phyloP scores from a whole-genome alignment of 1,140 invertebrate species.

The Drosophila azteca region DNA sequence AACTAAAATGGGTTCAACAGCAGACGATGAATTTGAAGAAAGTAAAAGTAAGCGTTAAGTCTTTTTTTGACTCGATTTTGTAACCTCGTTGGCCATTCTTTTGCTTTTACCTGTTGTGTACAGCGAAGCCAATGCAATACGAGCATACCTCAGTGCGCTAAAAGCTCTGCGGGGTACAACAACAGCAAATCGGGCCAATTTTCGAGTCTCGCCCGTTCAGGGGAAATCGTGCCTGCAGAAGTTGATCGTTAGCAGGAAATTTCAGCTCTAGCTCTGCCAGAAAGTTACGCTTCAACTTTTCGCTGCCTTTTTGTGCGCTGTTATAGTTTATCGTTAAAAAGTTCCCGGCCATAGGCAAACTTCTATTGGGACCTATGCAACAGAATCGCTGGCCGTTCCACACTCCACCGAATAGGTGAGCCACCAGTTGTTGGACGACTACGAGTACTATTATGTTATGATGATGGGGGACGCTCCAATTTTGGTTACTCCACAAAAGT shows the following conservation, averaged over 20 bases:
- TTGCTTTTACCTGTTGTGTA: too few relatives aligned
- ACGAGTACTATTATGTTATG: too few relatives aligned
- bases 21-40: too few relatives aligned
- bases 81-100: too few relatives aligned
- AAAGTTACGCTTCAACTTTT: slow-evolving; percentile 62
- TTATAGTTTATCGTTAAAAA: slow-evolving; percentile 77
- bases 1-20: too few relatives aligned
- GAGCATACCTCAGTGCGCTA: too few relatives aligned
- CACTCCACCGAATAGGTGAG: slow-evolving; percentile 11
- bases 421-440: background rate
- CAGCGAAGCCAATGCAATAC: too few relatives aligned
- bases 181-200: slow-evolving; percentile 66
- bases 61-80: too few relatives aligned
- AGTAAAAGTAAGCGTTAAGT: too few relatives aligned
- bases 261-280: slow-evolving; percentile 44
- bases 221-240: slow-evolving; percentile 44
- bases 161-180: background rate
- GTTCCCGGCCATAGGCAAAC: slow-evolving; percentile 35
- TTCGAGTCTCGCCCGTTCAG: slow-evolving; percentile 31
- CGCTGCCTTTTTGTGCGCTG: slow-evolving; percentile 67
- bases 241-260: slow-evolving; percentile 74
- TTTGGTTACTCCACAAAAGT: slow-evolving; percentile 12
- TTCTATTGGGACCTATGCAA: slow-evolving; percentile 33
- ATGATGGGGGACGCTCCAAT: slow-evolving; percentile 7
- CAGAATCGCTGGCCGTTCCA: slow-evolving; percentile 10